Percentiles rank a stretch among this genome's conserved stretches.
Conservation (phyloP, 35 echinoderm and acorn worm species). For the Ptychodera flava region DNA sequence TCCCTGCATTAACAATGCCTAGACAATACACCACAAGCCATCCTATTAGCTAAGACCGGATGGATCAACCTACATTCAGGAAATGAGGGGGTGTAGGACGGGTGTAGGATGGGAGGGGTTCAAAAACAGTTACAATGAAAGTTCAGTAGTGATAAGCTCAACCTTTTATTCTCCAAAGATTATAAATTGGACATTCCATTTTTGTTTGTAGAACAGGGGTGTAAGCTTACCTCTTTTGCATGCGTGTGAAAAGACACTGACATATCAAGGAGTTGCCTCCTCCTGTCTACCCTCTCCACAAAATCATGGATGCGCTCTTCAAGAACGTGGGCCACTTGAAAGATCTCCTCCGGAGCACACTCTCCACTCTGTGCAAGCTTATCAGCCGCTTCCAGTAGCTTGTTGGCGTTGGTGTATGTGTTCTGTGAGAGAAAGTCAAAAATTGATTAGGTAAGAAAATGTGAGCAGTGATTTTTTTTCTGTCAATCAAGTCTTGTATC, state of each 20-base stretch:
- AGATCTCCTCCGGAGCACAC: slow-evolving; percentile 85
- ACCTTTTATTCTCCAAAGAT: no score
- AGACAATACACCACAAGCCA: no score
- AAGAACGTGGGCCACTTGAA: slow-evolving; percentile 58
- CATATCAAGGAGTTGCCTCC: slow-evolving; percentile 74
- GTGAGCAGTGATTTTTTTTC: not conserved
- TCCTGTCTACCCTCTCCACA: slow-evolving; percentile 57
- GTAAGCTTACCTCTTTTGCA: slow-evolving; percentile 76
- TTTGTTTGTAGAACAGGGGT: no score
- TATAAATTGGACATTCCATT: no score
- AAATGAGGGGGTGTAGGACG: no score
- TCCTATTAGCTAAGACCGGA: no score
- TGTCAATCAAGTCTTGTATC: no score
- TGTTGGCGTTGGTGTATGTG: slow-evolving; percentile 92
- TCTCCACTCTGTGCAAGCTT: slow-evolving; percentile 85
- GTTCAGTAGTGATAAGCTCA: no score
- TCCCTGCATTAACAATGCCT: no score
- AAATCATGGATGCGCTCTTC: slow-evolving; percentile 77
- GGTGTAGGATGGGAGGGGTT: no score
- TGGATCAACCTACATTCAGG: no score
- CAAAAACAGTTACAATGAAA: no score
- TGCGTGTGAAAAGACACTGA: slow-evolving; percentile 95
- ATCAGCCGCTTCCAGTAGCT: slow-evolving; percentile 65
- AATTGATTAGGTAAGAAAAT: not conserved
- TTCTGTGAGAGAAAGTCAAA: slow-evolving; percentile 46